Conservation (phyloP, 2,797 vertebrate species). For the Channallabes apus region DNA sequence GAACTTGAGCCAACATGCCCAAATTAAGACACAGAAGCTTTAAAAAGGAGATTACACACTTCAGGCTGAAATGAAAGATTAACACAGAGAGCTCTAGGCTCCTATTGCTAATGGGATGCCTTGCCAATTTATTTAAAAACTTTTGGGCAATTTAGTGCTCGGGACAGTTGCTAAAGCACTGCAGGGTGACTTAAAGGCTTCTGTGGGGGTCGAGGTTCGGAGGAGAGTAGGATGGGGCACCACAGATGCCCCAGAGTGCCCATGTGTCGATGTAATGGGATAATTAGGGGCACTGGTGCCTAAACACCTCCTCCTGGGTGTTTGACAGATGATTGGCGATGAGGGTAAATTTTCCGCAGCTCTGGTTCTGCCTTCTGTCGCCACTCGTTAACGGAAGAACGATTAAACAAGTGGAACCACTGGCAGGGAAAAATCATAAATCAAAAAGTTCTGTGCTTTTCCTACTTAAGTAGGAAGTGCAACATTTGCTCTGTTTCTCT, state of each 20-base stretch:
- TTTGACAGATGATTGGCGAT: constrained; percentile 73
- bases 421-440: constrained; percentile 34
- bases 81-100: constrained; percentile 5
- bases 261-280: constrained; percentile 32
- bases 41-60: constrained; percentile 14
- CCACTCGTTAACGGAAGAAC: constrained; percentile 61
- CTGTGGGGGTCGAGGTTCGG: background rate
- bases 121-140: constrained; percentile 33
- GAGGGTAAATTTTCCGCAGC: constrained; percentile 75
- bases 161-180: constrained; percentile 44
- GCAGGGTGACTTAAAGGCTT: constrained; percentile 39
- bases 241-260: constrained; percentile 48
- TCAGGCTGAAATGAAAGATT: constrained; percentile 5
- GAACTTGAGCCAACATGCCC: background rate
- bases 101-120: constrained; percentile 15
- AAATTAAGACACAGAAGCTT: constrained; percentile 22
- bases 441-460: constrained; percentile 37
- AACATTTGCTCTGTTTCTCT: constrained; percentile 21
- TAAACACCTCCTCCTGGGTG: constrained; percentile 66
- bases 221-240: constrained; percentile 24
- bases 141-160: constrained; percentile 44
- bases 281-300: constrained; percentile 61
- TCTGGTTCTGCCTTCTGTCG: constrained; percentile 73
- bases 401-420: constrained; percentile 61
- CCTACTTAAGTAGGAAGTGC: constrained; percentile 10